Percentiles rank a stretch among this genome's conserved stretches.
Evolutionary conservation across 2,113 vertebrate genomes (phyloP).

Genomic region (Chaetura pelagica): DNA sequence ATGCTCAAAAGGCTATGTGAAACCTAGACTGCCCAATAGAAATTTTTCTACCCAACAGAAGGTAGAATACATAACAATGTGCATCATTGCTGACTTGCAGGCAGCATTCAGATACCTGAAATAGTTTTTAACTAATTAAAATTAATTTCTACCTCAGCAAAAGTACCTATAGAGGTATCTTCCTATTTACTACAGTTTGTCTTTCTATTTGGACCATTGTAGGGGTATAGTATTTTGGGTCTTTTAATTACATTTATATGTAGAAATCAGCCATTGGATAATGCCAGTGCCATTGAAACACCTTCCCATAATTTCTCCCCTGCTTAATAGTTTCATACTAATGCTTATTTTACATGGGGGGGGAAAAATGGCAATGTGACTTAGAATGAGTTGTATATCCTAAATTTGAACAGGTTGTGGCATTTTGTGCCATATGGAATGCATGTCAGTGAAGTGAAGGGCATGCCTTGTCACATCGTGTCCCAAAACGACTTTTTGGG

Average conservation of each 20-base stretch:
- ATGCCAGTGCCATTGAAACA: not conserved
- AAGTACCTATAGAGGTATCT: not conserved
- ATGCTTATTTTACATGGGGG: too few relatives aligned
- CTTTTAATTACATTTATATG: not conserved
- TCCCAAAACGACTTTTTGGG: constrained; percentile 8
- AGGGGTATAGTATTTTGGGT: not conserved
- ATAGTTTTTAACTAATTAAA: not conserved
- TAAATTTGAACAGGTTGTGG: constrained; percentile 35
- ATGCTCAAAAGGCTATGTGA: not conserved
- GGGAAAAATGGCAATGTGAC: not conserved
- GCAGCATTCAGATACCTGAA: not conserved
- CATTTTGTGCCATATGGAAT: constrained; percentile 32
- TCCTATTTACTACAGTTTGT: not conserved
- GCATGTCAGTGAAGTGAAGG: constrained; percentile 8
- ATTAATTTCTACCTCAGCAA: not conserved
- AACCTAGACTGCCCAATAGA: not conserved
- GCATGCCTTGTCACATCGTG: constrained; percentile 14
- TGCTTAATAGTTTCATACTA: not conserved
- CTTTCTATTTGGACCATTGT: not conserved
- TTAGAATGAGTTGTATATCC: not conserved
- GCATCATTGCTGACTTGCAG: not conserved
- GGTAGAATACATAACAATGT: not conserved
- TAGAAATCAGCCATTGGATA: not conserved
- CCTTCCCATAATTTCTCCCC: not conserved
- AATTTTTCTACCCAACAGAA: not conserved